A percentile compares a stretch with the other conserved stretches of the same genome.
Conservation (phyloP, 2,113 vertebrate genomes). For the Lepidothrix coronata region DNA sequence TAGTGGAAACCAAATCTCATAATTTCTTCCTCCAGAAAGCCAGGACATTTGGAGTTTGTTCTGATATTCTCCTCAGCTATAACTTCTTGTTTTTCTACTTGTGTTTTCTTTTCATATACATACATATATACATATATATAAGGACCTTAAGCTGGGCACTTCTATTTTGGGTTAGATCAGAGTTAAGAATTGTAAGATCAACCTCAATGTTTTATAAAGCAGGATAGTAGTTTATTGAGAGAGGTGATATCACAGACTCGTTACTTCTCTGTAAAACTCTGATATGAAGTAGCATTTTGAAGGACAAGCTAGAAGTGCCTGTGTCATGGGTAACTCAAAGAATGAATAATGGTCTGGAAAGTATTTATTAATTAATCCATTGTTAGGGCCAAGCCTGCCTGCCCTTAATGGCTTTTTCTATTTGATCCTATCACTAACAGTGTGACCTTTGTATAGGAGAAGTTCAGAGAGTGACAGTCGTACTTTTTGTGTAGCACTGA, state of each 20-base stretch:
- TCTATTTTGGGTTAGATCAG: neutral
- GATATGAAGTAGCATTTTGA: neutral
- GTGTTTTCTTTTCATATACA: neutral
- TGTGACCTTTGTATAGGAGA: neutral
- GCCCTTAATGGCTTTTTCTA: neutral
- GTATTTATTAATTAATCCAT: neutral
- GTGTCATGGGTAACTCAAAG: neutral
- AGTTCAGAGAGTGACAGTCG: neutral
- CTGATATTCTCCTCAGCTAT: neutral
- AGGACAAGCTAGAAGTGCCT: neutral
- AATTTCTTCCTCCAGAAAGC: neutral
- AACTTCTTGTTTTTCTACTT: neutral
- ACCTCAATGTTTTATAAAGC: neutral
- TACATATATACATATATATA: neutral
- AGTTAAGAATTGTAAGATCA: neutral
- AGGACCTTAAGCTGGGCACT: neutral
- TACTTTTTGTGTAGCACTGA: neutral
- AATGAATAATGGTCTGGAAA: neutral
- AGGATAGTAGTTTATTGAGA: neutral
- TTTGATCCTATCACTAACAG: neutral
- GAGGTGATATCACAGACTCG: neutral
- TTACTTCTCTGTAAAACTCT: neutral
- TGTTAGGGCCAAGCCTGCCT: neutral
- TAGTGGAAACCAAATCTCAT: neutral
- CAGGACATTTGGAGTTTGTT: neutral